Base-by-base conservation (phyloP, 2,113 vertebrate genomes). In the Zapornia atra region DNA sequence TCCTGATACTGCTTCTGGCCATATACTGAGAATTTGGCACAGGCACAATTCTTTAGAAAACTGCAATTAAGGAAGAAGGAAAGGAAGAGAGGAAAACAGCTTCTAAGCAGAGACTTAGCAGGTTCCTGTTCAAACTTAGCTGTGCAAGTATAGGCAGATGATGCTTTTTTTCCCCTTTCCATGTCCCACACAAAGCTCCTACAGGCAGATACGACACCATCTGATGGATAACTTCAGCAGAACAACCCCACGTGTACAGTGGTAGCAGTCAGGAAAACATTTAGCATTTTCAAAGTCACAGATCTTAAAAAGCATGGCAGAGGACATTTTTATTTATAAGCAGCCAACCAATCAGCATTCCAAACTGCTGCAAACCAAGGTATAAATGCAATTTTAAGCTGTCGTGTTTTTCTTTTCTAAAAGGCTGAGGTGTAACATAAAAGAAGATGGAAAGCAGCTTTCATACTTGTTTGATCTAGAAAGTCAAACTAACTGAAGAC, bases 371-470 rank as follows among this genome's bases (percentile, higher is more conserved):
- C 90, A 93, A 85, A 92, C 3, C 17, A 53, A 80, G 16, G 31
- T 40, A 75, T 16, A 51, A 94, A 75, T 15, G 26, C 28, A 81
- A 21, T 36, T 94, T 77, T 59, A 80, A 93, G 68, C 15, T 22
- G 33, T 26, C 51, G 14, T 21, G 29, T 51, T 92, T 70, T 66
- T 6, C 5, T 31, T 81, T 82, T 64, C 51, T 48, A 59, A 50
- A 92, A 93, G 34, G 13, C 42, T 73, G 38, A 94, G 51, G 54
- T 70, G 17, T 69, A 93, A 69, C 22, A 70, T 13, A 12, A 70
- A 93, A 88, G 22, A 81, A 87, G 66, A 96, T 63, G 54, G 71
- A 90, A 92, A 95, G 69, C 33, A 90, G 90, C 36, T 83, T 86
- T 88, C 50, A 56, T 12, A 92, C 6, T 80, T 80, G 60, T 65